Evolutionary conservation across 2,113 vertebrate genomes (phyloP), one percentile per base, ranked within the genome.

Genomic region (Shinisaurus crocodilurus): DNA sequence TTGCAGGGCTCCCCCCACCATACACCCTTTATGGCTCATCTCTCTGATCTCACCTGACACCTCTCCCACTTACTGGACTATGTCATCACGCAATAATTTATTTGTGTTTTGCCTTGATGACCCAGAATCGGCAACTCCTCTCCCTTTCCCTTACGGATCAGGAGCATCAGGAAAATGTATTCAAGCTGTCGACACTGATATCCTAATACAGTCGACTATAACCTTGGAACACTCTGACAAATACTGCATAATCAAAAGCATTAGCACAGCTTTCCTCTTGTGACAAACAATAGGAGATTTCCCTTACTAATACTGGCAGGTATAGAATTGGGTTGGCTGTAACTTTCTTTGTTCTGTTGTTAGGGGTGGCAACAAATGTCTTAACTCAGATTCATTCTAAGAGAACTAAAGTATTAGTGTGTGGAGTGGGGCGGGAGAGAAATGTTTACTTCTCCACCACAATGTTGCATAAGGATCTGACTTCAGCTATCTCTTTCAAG

Each of bases 121-220:
- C 80, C 76, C 76, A 90, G 32, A 82, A 94, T 92, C 90, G 50
- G 45, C 34, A 70, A 69, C 89, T 60, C 50, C 20, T 76, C 18
- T 54, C 89, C 81, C 50, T 12, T 93, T 89, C 54, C 29, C n/a
- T 54, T 63, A 1, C 40, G 25, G 80, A 29, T 25, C 20, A 16
- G 34, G 86, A 90, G 91, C 94, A 90, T 70, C 40, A 92, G 81
- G 45, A 87, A 18, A 95, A 94, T 63, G 0, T 43, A 77, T 92
- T 89, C 70, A 32, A 50, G 67, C 57, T 91, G 20, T 86, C 50
- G n/a, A 75, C 2, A 60, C 45, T 94, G 86, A 57, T 89, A 76
- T 91, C 12, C 45, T 37, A 72, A 82, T 82, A 60, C 57, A 90
- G 50, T 57, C 70, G 76, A 89, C 29, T 90, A 1, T 81, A 84